These are phyloP conservation scores for Beaufortia kweichowensis DNA, from an alignment of 2,113 vertebrate species.

Conservation along the genomic window DNA sequence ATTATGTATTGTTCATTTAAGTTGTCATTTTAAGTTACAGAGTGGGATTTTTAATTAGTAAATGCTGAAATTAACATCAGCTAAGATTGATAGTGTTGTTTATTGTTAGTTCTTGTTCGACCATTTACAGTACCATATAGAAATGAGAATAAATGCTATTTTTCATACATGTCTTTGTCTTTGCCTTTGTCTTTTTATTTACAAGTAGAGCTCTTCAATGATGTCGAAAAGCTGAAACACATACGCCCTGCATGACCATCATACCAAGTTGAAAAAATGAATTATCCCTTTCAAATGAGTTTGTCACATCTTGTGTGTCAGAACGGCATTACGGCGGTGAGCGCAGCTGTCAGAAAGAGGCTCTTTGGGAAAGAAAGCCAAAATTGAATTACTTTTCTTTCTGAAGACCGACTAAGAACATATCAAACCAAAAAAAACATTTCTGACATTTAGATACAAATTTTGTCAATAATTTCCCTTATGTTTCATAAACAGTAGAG, in stretches of 20 bases:
- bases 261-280: slow-evolving; percentile 37
- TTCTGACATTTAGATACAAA: slow-evolving; percentile 45
- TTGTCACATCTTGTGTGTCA: slow-evolving; percentile 53
- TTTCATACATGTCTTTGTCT: no score
- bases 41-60: no score
- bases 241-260: not conserved
- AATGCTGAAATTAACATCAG: no score
- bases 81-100: no score
- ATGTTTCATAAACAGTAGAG: no score
- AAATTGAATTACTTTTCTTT: slow-evolving; percentile 55
- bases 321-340: slow-evolving; percentile 43
- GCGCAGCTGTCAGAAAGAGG: slow-evolving; percentile 59
- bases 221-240: slow-evolving; percentile 8
- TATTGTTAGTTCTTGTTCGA: no score
- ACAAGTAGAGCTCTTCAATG: not conserved
- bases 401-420: slow-evolving; percentile 48
- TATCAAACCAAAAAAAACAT: slow-evolving; percentile 23
- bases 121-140: no score
- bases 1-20: no score
- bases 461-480: no score
- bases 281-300: slow-evolving; percentile 52
- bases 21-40: no score
- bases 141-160: no score
- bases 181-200: no score
- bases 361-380: slow-evolving; percentile 53